These are phyloP conservation scores for Nycticorax nycticorax DNA, from an alignment of 2,113 vertebrate species.

Conservation along the genomic window DNA sequence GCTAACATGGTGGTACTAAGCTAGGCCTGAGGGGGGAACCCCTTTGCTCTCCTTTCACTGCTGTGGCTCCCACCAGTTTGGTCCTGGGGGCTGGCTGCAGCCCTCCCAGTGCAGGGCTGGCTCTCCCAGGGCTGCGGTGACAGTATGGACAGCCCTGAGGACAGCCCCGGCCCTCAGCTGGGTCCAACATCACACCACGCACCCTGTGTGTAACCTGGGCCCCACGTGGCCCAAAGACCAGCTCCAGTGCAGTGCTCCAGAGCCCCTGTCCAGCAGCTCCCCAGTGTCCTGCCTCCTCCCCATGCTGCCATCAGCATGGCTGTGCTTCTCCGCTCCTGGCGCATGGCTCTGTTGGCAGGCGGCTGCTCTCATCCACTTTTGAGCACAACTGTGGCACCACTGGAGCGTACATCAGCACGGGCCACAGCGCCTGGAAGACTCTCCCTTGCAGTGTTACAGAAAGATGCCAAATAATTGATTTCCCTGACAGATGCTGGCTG, in stretches of 20 bases:
- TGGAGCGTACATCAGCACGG: rapidly evolving
- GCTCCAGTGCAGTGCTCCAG: not conserved
- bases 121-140: not conserved
- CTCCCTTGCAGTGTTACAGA: not conserved
- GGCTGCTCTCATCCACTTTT: rapidly evolving
- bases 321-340: rapidly evolving
- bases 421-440: not conserved
- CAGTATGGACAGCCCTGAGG: rapidly evolving
- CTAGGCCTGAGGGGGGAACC: not conserved
- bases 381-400: rapidly evolving
- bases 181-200: rapidly evolving
- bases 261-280: not conserved
- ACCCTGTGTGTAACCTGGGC: rapidly evolving
- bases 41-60: not conserved
- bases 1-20: rapidly evolving
- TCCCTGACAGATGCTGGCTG: not conserved
- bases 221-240: not conserved
- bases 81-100: not conserved
- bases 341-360: rapidly evolving
- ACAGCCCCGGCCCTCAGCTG: not conserved
- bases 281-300: rapidly evolving
- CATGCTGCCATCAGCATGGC: rapidly evolving
- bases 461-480: not conserved
- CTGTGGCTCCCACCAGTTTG: not conserved
- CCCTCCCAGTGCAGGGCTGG: no score